Percentiles rank a stretch among this genome's conserved stretches.
Conservation (phyloP, 2,113 vertebrate species). For the Urocolius indicus region DNA sequence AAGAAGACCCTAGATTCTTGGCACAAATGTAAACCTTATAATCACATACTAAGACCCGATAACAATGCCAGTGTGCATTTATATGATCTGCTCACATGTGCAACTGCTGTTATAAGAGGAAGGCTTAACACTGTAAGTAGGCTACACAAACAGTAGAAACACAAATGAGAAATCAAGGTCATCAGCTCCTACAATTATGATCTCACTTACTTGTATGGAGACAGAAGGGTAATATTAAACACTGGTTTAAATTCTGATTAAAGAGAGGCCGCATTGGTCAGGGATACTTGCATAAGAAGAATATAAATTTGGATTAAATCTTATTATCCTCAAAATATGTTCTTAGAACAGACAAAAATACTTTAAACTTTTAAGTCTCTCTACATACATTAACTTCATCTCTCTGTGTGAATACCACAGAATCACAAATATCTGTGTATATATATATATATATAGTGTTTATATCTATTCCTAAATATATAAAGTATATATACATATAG, state of each 20-base stretch:
- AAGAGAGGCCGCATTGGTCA: not conserved
- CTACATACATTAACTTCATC: not conserved
- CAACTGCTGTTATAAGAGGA: not conserved
- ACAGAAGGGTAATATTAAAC: not conserved
- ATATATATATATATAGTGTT: not conserved
- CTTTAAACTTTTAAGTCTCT: not conserved
- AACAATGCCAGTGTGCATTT: not conserved
- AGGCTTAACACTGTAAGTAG: not conserved
- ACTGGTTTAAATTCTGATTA: not conserved
- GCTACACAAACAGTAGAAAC: not conserved
- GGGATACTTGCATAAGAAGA: not conserved
- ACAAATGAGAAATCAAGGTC: slow-evolving; percentile 21
- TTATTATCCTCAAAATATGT: not conserved
- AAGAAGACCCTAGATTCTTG: not conserved
- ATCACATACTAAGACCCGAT: not conserved
- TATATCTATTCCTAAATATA: not conserved
- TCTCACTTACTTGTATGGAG: not conserved
- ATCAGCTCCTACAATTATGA: not conserved
- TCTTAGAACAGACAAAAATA: not conserved
- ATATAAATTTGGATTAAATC: not conserved
- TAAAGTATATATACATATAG: not conserved
- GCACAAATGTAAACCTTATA: not conserved
- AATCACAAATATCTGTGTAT: not conserved
- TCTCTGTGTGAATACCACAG: not conserved
- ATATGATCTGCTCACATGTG: not conserved